Evolutionary conservation across 2,797 vertebrate genomes (phyloP).

Genomic region (Cacajao melanocephalus): DNA sequence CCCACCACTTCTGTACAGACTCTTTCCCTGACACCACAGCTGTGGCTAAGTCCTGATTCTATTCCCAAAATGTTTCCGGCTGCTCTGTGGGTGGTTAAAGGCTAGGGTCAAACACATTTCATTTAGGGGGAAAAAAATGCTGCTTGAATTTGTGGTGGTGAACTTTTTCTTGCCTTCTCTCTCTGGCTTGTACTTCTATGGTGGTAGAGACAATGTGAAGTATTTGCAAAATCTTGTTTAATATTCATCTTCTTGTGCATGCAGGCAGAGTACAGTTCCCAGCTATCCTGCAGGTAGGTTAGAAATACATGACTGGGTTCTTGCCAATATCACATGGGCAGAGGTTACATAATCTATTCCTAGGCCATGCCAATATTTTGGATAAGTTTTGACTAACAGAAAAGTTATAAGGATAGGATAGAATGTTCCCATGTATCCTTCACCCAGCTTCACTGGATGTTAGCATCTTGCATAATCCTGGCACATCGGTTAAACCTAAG

Average conservation of each 20-base stretch:
- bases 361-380: neutral
- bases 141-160: neutral
- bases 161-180: neutral
- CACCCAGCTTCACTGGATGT: too few relatives aligned
- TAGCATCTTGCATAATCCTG: too few relatives aligned
- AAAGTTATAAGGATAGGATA: neutral
- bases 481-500: neutral
- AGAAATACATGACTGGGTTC: neutral
- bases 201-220: neutral
- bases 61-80: neutral
- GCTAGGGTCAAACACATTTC: neutral
- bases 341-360: neutral
- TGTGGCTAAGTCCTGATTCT: neutral
- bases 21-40: neutral
- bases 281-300: too few relatives aligned
- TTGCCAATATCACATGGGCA: too few relatives aligned
- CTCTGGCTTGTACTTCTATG: neutral
- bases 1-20: too few relatives aligned
- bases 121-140: neutral
- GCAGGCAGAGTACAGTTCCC: too few relatives aligned
- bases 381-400: neutral
- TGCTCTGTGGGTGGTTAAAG: neutral
- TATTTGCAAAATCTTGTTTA: neutral
- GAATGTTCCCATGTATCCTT: neutral
- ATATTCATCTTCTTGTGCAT: neutral